Conservation (phyloP, 1,140 invertebrate species). For the Octopus bimaculoides region DNA sequence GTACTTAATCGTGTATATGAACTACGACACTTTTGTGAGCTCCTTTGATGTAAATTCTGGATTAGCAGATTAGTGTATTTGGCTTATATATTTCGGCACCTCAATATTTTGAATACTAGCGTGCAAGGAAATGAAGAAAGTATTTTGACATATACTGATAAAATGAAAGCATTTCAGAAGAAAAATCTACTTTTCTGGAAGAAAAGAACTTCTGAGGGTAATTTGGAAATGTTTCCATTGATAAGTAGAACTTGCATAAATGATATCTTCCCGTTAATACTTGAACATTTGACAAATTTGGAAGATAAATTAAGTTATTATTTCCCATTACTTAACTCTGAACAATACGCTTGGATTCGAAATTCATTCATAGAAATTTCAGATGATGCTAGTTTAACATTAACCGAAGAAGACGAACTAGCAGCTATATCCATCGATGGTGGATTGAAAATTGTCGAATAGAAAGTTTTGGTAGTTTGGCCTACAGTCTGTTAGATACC, state of each 20-base stretch:
- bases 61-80: neutral
- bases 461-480: no score
- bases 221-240: neutral
- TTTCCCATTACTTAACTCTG: neutral
- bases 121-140: neutral
- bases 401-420: conserved; percentile 7
- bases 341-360: neutral
- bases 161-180: neutral
- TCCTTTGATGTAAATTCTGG: neutral
- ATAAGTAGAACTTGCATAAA: neutral
- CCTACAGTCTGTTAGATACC: no score
- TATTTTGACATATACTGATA: neutral
- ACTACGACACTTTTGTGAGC: neutral
- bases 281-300: neutral
- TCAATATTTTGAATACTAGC: neutral
- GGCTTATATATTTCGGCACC: neutral
- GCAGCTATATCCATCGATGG: neutral
- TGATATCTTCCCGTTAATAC: neutral
- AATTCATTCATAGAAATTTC: neutral
- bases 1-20: neutral
- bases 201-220: neutral
- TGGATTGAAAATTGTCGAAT: neutral
- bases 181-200: neutral
- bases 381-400: neutral
- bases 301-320: neutral